phyloP scores from a whole-genome alignment of 2,888 invertebrate genomes.

The Torymus texanus region DNA sequence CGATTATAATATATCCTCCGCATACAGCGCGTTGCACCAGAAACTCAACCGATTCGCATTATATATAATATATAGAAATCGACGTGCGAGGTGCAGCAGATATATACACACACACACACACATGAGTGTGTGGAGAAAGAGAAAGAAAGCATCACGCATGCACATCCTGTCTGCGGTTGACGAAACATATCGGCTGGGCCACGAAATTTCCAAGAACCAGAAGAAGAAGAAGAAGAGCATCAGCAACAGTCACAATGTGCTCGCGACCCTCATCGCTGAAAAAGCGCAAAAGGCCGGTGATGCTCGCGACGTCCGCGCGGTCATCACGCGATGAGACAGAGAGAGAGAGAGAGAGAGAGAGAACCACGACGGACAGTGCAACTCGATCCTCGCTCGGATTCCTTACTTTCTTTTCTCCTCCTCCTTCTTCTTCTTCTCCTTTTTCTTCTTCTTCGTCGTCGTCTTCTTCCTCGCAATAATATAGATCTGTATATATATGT shows the following conservation, averaged over 20 bases:
- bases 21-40: too few relatives aligned
- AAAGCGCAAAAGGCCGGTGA: too few relatives aligned
- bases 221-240: not conserved
- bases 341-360: too few relatives aligned
- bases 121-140: not conserved
- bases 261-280: not conserved
- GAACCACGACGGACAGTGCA: too few relatives aligned
- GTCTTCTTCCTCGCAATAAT: not conserved
- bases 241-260: not conserved
- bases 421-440: constrained; percentile 9
- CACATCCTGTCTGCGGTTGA: constrained; percentile 54
- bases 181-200: constrained; percentile 62
- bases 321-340: too few relatives aligned
- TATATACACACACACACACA: too few relatives aligned
- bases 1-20: too few relatives aligned
- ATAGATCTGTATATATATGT: not conserved
- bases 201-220: constrained; percentile 71
- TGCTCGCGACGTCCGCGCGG: too few relatives aligned
- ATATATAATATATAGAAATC: too few relatives aligned
- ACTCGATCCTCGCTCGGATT: not conserved
- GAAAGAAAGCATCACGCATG: constrained; percentile 66
- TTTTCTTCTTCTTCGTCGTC: constrained; percentile 11
- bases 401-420: constrained; percentile 1
- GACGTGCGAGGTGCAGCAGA: not conserved
- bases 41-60: too few relatives aligned